These are phyloP conservation scores for Lamellibrachia columna DNA, from an alignment of 2,888 invertebrate genomes.

Conservation along the genomic window DNA sequence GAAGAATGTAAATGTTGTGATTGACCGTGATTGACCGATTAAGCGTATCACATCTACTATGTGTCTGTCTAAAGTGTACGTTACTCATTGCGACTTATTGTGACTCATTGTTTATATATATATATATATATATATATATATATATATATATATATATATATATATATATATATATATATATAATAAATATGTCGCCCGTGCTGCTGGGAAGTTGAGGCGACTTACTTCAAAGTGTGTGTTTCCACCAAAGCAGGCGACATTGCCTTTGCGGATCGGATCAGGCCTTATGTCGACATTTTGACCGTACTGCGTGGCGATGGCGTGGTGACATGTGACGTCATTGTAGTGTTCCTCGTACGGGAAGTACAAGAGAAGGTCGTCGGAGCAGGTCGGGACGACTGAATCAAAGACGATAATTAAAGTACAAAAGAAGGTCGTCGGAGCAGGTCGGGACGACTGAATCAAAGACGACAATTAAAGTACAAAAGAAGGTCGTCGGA, in stretches of 20 bases:
- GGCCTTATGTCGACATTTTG: not conserved
- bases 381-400: not conserved
- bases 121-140: too few species aligned
- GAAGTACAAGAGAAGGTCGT: constrained; percentile 14
- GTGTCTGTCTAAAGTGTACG: not conserved
- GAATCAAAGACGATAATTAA: not conserved
- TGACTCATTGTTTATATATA: too few species aligned
- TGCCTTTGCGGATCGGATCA: not conserved
- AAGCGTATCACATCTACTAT: not conserved
- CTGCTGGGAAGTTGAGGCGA: not conserved
- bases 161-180: too few species aligned
- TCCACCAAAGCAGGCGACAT: constrained; percentile 18
- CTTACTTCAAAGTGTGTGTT: not conserved
- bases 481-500: too few species aligned
- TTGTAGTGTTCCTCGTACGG: constrained; percentile 16
- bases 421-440: too few species aligned
- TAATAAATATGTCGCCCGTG: too few species aligned
- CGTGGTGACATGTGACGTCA: constrained; percentile 22
- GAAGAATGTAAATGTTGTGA: not conserved
- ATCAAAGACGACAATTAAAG: too few species aligned
- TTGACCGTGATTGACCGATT: not conserved
- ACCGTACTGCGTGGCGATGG: not conserved
- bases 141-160: too few species aligned
- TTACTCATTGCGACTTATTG: too few species aligned
- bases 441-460: too few species aligned